Conservation (phyloP, 2,113 vertebrate species). For the Engraulis encrasicolus region DNA sequence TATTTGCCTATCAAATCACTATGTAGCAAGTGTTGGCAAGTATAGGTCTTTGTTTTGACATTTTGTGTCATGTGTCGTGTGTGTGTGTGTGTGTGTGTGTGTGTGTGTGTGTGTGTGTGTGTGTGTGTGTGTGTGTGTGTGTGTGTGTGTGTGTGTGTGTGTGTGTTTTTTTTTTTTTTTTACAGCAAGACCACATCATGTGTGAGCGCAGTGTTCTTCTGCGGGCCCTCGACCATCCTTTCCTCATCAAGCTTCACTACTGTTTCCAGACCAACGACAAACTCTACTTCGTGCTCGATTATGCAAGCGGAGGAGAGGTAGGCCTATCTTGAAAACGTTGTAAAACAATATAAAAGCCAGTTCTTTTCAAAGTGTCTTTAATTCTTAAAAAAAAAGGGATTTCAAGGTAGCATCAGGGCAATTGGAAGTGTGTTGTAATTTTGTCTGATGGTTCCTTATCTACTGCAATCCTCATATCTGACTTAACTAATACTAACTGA, state of each 20-base stretch:
- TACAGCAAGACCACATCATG: constrained; percentile 77
- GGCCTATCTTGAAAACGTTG: background rate
- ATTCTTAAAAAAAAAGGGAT: too few species aligned
- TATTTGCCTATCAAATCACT: background rate
- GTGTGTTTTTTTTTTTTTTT: too few species aligned
- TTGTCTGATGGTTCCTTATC: too few species aligned
- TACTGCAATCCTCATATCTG: too few species aligned
- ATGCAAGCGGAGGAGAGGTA: constrained; percentile 79
- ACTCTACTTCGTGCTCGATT: constrained; percentile 80
- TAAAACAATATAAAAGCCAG: too few species aligned
- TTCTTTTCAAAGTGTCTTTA: too few species aligned
- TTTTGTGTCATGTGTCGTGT: too few species aligned
- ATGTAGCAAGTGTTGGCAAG: background rate
- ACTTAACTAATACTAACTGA: too few species aligned
- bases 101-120: background rate
- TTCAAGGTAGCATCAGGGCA: too few species aligned
- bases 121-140: background rate
- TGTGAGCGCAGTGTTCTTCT: constrained; percentile 77
- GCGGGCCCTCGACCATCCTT: constrained; percentile 77
- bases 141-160: constrained; percentile 10
- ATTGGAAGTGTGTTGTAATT: too few species aligned
- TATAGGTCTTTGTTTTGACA: too few species aligned
- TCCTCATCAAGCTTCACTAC: constrained; percentile 80
- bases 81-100: background rate
- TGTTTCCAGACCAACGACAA: constrained; percentile 77